Percentiles rank a stretch among this genome's conserved stretches.
Evolutionary conservation across 2,888 invertebrate genomes (phyloP).

Genomic region (Pterostichus madidus): DNA sequence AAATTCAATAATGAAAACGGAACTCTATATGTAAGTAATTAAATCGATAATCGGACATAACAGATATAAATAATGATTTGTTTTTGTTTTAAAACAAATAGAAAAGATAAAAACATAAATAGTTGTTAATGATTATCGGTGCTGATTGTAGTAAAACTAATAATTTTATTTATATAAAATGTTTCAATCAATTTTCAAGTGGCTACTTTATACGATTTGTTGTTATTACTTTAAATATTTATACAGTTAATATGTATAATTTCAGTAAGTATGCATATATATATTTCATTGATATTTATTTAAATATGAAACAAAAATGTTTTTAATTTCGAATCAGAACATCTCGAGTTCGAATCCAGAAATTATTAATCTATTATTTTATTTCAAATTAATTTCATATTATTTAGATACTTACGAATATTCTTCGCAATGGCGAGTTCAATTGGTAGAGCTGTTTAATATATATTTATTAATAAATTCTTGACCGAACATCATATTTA

Average conservation of each 20-base stretch:
- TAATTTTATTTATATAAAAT: slow-evolving; percentile 34
- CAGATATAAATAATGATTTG: slow-evolving; percentile 25
- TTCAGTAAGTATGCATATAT: neutral
- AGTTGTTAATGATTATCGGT: slow-evolving; percentile 28
- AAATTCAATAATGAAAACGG: neutral
- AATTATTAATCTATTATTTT: too few relatives aligned
- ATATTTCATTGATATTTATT: too few relatives aligned
- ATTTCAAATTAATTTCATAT: too few relatives aligned
- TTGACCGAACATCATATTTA: too few relatives aligned
- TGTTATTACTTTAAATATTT: slow-evolving; percentile 37
- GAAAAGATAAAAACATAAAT: slow-evolving; percentile 33
- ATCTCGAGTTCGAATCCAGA: too few relatives aligned
- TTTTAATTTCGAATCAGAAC: too few relatives aligned
- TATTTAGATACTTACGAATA: too few relatives aligned
- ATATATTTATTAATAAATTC: too few relatives aligned
- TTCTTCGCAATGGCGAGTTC: too few relatives aligned
- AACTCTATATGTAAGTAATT: slow-evolving; percentile 2
- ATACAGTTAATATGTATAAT: slow-evolving; percentile 14
- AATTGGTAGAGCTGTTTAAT: too few relatives aligned
- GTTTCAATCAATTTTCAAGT: slow-evolving; percentile 29
- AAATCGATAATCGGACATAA: neutral
- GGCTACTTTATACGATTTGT: slow-evolving; percentile 32
- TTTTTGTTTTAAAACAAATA: slow-evolving; percentile 45
- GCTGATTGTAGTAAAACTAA: slow-evolving; percentile 9
- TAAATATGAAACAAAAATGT: too few relatives aligned